Conservation (phyloP, 2,113 vertebrate species). For the Casuarius casuarius region DNA sequence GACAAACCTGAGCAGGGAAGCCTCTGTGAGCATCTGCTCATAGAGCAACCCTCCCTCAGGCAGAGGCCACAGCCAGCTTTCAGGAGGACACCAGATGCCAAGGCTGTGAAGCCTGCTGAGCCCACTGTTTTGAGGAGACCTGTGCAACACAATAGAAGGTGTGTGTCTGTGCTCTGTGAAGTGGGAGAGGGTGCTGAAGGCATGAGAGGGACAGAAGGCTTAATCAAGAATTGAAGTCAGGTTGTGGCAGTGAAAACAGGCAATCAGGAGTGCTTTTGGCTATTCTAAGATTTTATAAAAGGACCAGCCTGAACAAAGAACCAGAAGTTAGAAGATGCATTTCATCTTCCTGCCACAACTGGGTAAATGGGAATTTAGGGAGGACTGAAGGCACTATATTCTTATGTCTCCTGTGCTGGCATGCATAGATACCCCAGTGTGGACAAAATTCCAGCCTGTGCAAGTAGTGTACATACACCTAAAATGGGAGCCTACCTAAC, state of each 20-base stretch:
- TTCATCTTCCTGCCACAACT: neutral
- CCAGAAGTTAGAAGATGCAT: neutral
- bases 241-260: neutral
- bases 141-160: too few species aligned
- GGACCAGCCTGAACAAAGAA: neutral
- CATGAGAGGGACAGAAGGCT: neutral
- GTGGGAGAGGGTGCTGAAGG: too few species aligned
- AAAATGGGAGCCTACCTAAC: neutral
- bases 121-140: too few species aligned
- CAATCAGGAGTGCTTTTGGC: neutral
- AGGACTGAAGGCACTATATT: neutral
- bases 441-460: neutral
- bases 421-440: neutral
- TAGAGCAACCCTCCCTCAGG: neutral
- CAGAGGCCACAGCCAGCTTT: neutral
- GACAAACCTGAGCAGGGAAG: neutral
- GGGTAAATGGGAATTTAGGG: neutral
- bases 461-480: neutral
- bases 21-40: neutral
- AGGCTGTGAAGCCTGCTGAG: too few species aligned
- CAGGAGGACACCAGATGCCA: too few species aligned
- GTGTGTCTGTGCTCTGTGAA: too few species aligned
- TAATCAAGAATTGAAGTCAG: neutral
- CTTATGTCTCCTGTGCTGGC: neutral
- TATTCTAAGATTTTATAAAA: neutral